Conservation (phyloP, 2,797 vertebrate genomes). For the Eutrigla gurnardus region DNA sequence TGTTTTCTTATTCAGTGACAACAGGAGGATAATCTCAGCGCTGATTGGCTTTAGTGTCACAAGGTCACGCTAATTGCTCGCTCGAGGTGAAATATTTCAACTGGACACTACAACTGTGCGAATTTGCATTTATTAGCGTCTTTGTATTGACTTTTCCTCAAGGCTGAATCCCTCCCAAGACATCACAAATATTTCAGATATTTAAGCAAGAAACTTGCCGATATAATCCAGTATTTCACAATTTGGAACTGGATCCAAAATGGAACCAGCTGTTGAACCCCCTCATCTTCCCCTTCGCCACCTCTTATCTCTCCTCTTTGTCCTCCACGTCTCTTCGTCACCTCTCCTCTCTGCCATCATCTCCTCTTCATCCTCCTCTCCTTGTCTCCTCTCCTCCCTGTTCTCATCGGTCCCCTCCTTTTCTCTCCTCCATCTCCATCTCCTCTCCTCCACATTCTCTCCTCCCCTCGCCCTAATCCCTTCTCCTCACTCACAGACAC, state of each 20-base stretch:
- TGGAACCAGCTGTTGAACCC: neutral
- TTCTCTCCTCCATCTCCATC: neutral
- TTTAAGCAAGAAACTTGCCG: neutral
- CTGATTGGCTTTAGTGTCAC: neutral
- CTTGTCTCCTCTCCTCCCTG: neutral
- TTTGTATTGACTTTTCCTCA: too few relatives aligned
- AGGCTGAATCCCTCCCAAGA: too few relatives aligned
- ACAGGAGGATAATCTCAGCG: too few relatives aligned
- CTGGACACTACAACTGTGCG: too few relatives aligned
- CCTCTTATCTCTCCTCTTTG: neutral
- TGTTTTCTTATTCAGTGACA: too few relatives aligned
- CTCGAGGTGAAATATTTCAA: too few relatives aligned
- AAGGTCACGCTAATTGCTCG: neutral
- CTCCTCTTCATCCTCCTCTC: neutral
- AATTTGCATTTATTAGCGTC: too few relatives aligned
- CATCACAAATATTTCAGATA: neutral
- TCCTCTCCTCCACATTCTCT: neutral
- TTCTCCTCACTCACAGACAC: constrained; percentile 80
- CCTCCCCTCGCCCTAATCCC: constrained; percentile 75
- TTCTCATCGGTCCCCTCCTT: neutral
- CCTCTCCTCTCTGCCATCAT: too few relatives aligned
- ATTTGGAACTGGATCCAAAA: neutral
- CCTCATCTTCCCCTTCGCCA: neutral
- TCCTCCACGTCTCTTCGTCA: neutral
- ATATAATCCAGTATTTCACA: neutral